Evolutionary conservation across 2,888 invertebrate genomes (phyloP), one percentile per base, ranked within the genome.

Genomic region (Physocephala rufipes): DNA sequence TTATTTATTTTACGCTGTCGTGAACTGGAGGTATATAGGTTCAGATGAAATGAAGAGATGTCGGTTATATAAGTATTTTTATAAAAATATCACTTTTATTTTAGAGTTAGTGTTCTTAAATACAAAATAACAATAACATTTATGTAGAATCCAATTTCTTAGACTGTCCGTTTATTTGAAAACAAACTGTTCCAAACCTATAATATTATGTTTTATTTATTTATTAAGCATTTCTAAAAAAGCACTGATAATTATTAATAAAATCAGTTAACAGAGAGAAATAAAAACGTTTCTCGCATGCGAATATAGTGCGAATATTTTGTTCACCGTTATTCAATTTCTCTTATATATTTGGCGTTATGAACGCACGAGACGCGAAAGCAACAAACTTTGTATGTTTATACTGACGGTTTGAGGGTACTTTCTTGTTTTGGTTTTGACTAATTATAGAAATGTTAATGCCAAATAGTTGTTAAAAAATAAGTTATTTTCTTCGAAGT

Each of bases 141-240:
- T n/a, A n/a, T n/a, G n/a, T n/a, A n/a, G n/a, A n/a, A n/a, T n/a
- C n/a, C n/a, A n/a, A n/a, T n/a, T n/a, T n/a, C n/a, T n/a, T n/a
- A n/a, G n/a, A n/a, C n/a, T n/a, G n/a, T n/a, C n/a, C n/a, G n/a
- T n/a, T n/a, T n/a, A n/a, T n/a, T n/a, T n/a, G n/a, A n/a, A n/a
- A n/a, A n/a, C n/a, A n/a, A n/a, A n/a, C n/a, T 19, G 55, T 36
- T n/a, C 30, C 21, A 16, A 53, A 19, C 21, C n/a, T 72, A 53
- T 47, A 49, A 77, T 76, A 78, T 78, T 76, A 79, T 81, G 74
- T 81, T 81, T 81, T 81, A 81, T 81, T 81, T 80, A 79, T 81
- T 80, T 80, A 81, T 80, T 81, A 80, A 82, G 81, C 81, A 77
- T 81, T 81, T 82, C 71, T 66, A 58, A 55, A 70, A 69, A 68